phyloP scores from a whole-genome alignment of 2,888 invertebrate genomes.

The Slavum lentiscoides region DNA sequence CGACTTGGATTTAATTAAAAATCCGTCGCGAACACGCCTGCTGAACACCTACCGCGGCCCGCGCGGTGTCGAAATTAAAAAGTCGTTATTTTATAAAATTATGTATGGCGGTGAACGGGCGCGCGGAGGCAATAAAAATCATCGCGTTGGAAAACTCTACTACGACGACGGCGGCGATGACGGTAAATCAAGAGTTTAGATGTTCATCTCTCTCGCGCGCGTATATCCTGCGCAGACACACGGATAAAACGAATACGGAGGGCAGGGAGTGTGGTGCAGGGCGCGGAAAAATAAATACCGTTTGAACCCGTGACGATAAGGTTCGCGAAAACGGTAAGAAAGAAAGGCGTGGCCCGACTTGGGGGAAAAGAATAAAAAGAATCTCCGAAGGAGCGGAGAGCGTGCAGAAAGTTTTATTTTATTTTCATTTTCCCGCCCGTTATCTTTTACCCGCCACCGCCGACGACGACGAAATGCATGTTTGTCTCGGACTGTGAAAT shows the following conservation, averaged over 20 bases:
- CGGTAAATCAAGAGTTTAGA: conserved; percentile 46
- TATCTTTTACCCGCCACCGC: neutral
- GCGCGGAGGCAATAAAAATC: neutral
- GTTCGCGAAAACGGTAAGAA: neutral
- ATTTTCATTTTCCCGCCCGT: neutral
- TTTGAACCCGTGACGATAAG: conserved; percentile 42
- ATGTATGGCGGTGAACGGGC: neutral
- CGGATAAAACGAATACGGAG: too few relatives aligned
- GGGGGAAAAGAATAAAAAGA: neutral
- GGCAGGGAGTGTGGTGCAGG: too few relatives aligned
- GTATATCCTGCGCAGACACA: too few relatives aligned
- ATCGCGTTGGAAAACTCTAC: too few relatives aligned
- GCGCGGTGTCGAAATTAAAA: conserved; percentile 30
- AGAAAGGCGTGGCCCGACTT: too few relatives aligned
- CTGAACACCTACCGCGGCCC: neutral
- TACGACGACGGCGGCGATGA: neutral
- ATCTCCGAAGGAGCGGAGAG: neutral
- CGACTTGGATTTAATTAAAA: conserved; percentile 41
- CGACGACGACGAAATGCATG: neutral
- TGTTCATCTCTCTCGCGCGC: conserved; percentile 15
- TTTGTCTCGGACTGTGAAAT: conserved; percentile 26
- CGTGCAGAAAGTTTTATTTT: conserved; percentile 6
- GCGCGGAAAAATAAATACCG: conserved; percentile 18
- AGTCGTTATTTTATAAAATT: neutral
- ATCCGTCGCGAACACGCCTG: conserved; percentile 16